These are phyloP conservation scores for Chaenogobius annularis DNA, from an alignment of 2,113 vertebrate species.

Conservation along the genomic window DNA sequence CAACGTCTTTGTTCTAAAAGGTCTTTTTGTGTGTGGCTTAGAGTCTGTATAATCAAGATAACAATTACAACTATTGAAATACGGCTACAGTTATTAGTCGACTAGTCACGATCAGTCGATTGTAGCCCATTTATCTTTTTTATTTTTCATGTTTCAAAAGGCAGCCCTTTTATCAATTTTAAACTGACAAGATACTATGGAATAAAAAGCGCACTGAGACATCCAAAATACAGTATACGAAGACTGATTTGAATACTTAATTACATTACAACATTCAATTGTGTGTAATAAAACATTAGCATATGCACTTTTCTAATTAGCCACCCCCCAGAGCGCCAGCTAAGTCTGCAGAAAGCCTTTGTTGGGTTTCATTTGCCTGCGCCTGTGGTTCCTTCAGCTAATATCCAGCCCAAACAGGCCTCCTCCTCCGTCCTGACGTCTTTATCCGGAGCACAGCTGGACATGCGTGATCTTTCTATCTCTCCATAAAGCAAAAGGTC, in stretches of 20 bases:
- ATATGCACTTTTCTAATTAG: conserved; percentile 1
- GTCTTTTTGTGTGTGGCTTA: too few relatives aligned
- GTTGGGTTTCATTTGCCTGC: background rate
- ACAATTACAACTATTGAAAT: too few relatives aligned
- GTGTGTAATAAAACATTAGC: background rate
- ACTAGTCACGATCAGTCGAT: too few relatives aligned
- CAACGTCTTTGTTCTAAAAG: too few relatives aligned
- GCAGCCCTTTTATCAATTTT: background rate
- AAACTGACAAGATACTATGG: background rate
- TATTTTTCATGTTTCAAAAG: too few relatives aligned
- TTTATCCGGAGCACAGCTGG: conserved; percentile 53
- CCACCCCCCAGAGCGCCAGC: background rate
- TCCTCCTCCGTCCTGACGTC: conserved; percentile 7
- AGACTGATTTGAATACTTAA: background rate
- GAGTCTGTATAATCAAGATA: too few relatives aligned
- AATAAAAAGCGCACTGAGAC: background rate
- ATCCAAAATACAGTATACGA: background rate
- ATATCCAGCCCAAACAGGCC: too few relatives aligned
- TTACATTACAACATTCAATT: background rate
- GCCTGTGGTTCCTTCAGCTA: background rate
- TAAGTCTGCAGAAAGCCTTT: conserved; percentile 12
- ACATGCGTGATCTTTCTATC: conserved; percentile 56
- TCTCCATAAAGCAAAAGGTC: conserved; percentile 66
- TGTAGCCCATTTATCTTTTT: too few relatives aligned
- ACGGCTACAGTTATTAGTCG: too few relatives aligned